These are phyloP conservation scores for Synergus umbraculus DNA, from an alignment of 2,888 invertebrate genomes.

Conservation along the genomic window DNA sequence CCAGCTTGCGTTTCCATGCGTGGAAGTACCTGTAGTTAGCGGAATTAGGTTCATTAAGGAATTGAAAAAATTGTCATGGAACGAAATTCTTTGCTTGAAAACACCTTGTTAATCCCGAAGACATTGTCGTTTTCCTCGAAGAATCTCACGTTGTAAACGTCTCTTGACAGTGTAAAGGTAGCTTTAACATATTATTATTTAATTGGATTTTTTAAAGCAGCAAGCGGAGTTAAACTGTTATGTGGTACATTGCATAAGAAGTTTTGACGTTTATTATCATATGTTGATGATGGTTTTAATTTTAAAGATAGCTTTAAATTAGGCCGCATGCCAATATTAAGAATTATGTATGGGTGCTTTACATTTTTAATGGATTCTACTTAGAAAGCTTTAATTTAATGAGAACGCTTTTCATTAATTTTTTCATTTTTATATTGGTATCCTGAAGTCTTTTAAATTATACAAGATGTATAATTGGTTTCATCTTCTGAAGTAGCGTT, in stretches of 20 bases:
- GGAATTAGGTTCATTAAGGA: slow-evolving; percentile 33
- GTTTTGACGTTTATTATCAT: neutral
- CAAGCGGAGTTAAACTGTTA: neutral
- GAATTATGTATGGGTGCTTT: too few species aligned
- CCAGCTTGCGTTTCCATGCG: slow-evolving; percentile 48
- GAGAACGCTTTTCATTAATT: too few species aligned
- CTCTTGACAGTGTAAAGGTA: neutral
- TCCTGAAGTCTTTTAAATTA: too few species aligned
- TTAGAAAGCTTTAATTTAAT: too few species aligned
- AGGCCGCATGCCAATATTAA: too few species aligned
- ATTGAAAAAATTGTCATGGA: slow-evolving; percentile 17
- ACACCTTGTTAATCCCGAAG: slow-evolving; percentile 24
- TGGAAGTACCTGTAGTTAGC: slow-evolving; percentile 28
- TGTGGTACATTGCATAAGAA: neutral
- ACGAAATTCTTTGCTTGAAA: slow-evolving; percentile 27
- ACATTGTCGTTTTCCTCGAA: slow-evolving; percentile 22
- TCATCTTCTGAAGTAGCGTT: too few species aligned
- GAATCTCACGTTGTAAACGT: slow-evolving; percentile 8
- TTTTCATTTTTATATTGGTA: too few species aligned
- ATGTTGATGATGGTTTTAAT: neutral
- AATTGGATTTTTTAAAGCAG: neutral
- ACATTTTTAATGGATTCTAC: too few species aligned
- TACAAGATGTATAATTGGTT: too few species aligned
- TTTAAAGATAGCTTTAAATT: neutral
- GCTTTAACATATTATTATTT: neutral